Evolutionary conservation across 2,113 vertebrate genomes (phyloP).

Genomic region (Pterophyllum scalare): DNA sequence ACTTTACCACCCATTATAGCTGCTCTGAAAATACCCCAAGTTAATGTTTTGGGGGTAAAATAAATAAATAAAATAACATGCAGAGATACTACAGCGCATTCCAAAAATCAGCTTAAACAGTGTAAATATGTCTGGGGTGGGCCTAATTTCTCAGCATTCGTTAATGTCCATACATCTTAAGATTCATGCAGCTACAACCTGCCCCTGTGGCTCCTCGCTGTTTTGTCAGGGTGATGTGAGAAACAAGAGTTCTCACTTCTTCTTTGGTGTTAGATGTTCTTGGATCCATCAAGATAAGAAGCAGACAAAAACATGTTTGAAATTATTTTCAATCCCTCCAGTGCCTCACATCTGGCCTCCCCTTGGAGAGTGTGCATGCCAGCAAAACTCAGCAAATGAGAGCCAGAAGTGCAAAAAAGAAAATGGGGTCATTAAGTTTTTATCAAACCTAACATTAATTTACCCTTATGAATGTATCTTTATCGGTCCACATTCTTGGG

Average conservation of each 20-base stretch:
- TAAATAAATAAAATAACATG: not conserved
- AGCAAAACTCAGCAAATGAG: slow-evolving; percentile 78
- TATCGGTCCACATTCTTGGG: slow-evolving; percentile 18
- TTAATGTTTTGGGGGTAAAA: slow-evolving; percentile 11
- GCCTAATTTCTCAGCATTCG: not conserved
- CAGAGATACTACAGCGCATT: not conserved
- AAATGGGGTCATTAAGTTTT: slow-evolving; percentile 16
- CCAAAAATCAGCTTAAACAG: not conserved
- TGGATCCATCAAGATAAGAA: slow-evolving; percentile 84
- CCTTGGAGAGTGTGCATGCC: slow-evolving; percentile 75
- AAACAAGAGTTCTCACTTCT: slow-evolving; percentile 69
- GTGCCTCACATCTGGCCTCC: slow-evolving; percentile 85
- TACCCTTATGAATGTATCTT: slow-evolving; percentile 14
- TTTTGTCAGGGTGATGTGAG: slow-evolving; percentile 51
- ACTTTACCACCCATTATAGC: not conserved
- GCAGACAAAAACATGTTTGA: slow-evolving; percentile 82
- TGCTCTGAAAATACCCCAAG: slow-evolving; percentile 21
- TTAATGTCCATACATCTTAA: slow-evolving; percentile 12
- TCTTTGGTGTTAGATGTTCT: slow-evolving; percentile 60
- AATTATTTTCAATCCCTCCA: slow-evolving; percentile 78
- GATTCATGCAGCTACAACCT: slow-evolving; percentile 1
- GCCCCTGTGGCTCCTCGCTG: not conserved
- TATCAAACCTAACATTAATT: slow-evolving; percentile 33
- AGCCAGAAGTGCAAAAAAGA: slow-evolving; percentile 53
- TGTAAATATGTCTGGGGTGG: slow-evolving; percentile 9